Base-by-base conservation (phyloP, 1,140 invertebrate genomes). In the Amphibalanus amphitrite region DNA sequence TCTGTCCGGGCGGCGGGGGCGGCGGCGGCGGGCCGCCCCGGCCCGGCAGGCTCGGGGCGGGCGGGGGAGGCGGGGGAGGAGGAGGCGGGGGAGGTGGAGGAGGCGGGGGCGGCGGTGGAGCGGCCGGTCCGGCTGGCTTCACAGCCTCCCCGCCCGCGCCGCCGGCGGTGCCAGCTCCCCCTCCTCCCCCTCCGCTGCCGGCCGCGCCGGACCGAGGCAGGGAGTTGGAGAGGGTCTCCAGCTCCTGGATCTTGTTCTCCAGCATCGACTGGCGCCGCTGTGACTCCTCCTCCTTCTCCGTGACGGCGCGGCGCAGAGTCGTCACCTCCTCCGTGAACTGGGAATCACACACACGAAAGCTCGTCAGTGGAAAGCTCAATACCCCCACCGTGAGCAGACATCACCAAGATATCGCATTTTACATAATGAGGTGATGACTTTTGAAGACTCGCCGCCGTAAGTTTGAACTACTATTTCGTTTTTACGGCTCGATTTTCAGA, bases 181-280 rank as follows among this genome's bases (percentile, higher is more conserved):
- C 13, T 13, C 47, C 47, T 17, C 47, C 47, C 1, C 13, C 47
- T 8, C 47, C 17, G 10, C 65, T 26, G n/a, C 26, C 8, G 26
- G 65, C n/a, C 3, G 10, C 65, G 28, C 23, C 23, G 28, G 65
- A 3, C n/a, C 23, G 65, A 26, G 20, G 65, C 65, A 28, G 28
- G 8, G 26, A 75, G 75, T 87, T 87, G 23, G 89, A 87, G n/a
- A 90, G 83, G 25, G 87, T 89, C 81, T 96, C 93, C 72, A 97
- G 79, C 79, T 96, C 92, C 74, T 90, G 86, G 69, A 96, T 92
- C 81, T 95, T 93, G 67, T 86, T 89, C 79, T 96, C 93, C 40
- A 97, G 81, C 79, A 93, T 86, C 8, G 89, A 92, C 77, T 96
- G 90, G 71, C 74, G 73, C 73, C 81, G 79, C 38, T 78, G 75